Base-by-base conservation (phyloP, 2,888 invertebrate genomes). In the Volucella bombylans region DNA sequence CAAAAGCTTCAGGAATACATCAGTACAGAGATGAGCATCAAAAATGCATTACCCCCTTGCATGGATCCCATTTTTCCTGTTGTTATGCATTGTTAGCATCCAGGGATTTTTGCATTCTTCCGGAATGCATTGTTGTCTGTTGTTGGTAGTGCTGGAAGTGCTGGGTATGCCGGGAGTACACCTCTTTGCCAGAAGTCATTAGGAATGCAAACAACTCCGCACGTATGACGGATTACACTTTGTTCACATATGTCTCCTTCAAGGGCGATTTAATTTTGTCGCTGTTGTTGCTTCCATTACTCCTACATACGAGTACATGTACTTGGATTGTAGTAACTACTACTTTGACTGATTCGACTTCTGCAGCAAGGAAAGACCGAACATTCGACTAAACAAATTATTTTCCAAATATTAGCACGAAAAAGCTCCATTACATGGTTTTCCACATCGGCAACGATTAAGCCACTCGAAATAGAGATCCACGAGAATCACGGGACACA, bases 31-130 rank as follows among this genome's bases (percentile, higher is more conserved):
- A 85, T 85, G 81, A 85, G 76, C 80, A 81, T 81, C 72, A 85
- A 81, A 81, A 85, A 81, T 85, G 85, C 81, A 85, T 85, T 85
- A 85, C 68, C 81, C 78, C 49, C 69, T 67, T 57, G 76, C 39
- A 71, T 15, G 69, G 57, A 74, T 71, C 71, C 49, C 69, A 80
- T 80, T 80, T 76, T 73, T 50, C 18, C 76, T 67, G 67, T 85
- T 80, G 83, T 85, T 80, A 71, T 85, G 79, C 79, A 83, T 83
- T 83, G 83, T 85, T 71, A 68, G 76, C 74, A 71, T 64, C 76
- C 80, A 31, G 62, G 80, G 76, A 64, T 67, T 68, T 76, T 77
- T 18, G 47, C 68, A 85, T 85, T 80, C 76, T 85, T 85, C 85
- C 76, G 62, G 62, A 72, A 76, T 85, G 76, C 50, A 77, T 81